Conservation (phyloP, 2,797 vertebrate species). For the Cryptoprocta ferox region DNA sequence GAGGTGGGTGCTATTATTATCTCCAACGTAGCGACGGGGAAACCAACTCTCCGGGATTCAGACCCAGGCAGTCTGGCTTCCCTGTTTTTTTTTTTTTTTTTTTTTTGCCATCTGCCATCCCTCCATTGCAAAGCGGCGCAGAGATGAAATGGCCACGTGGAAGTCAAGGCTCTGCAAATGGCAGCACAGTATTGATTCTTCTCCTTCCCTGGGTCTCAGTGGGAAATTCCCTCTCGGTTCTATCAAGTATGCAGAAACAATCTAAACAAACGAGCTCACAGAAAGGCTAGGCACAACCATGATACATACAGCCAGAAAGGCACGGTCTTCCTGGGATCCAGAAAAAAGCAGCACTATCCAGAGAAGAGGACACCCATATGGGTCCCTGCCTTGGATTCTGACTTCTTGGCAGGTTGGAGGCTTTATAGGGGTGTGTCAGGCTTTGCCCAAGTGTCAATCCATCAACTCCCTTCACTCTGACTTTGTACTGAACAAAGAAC, state of each 20-base stretch:
- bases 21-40: neutral
- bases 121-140: fast-evolving
- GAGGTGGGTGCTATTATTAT: neutral
- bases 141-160: fast-evolving
- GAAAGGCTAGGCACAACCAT: neutral
- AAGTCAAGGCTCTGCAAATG: neutral
- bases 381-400: neutral
- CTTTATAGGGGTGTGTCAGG: neutral
- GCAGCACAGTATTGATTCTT: neutral
- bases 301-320: neutral
- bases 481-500: conserved; percentile 64
- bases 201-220: neutral
- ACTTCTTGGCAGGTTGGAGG: neutral
- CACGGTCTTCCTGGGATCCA: neutral
- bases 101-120: too few species aligned
- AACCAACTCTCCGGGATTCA: neutral
- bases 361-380: neutral
- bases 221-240: neutral
- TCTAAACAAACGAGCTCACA: neutral
- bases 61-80: neutral
- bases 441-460: conserved; percentile 44
- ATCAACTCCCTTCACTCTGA: conserved; percentile 46
- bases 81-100: neutral
- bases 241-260: conserved; percentile 15
- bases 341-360: neutral